Conservation (phyloP, 2,888 invertebrate genomes). For the Andrena marginata region DNA sequence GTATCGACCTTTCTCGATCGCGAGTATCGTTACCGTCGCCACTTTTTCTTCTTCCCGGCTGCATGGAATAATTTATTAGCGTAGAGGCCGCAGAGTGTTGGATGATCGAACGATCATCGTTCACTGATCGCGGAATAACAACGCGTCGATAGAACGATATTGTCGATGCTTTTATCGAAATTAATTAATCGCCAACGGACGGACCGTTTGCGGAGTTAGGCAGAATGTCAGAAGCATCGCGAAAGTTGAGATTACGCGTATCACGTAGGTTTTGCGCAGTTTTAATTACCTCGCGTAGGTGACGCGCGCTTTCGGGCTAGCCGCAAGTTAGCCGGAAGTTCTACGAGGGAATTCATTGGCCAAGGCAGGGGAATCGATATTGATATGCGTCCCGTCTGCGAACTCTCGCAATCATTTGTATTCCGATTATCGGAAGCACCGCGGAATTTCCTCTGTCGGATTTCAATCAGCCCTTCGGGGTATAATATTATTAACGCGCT, state of each 20-base stretch:
- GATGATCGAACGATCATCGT: not conserved
- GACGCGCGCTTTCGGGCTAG: not conserved
- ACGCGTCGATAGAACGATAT: not conserved
- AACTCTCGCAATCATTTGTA: constrained; percentile 19
- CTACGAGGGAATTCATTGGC: not conserved
- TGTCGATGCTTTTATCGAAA: not conserved
- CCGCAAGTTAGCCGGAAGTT: constrained; percentile 12
- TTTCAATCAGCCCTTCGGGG: constrained; percentile 3
- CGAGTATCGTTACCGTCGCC: no score
- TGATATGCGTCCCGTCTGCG: not conserved
- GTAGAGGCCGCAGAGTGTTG: not conserved
- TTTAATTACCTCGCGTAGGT: not conserved
- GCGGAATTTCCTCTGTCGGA: constrained; percentile 51
- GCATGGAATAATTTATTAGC: no score
- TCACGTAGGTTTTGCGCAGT: not conserved
- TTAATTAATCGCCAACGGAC: not conserved
- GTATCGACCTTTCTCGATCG: not conserved
- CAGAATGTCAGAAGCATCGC: no score
- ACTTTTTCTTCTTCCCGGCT: no score
- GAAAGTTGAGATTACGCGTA: no score
- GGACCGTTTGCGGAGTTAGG: constrained; percentile 5
- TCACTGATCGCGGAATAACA: not conserved
- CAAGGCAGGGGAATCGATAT: not conserved
- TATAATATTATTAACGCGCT: no score
- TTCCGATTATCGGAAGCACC: constrained; percentile 44